Evolutionary conservation across 2,113 vertebrate genomes (phyloP), one percentile per base, ranked within the genome.

Genomic region (Embiotoca jacksoni): DNA sequence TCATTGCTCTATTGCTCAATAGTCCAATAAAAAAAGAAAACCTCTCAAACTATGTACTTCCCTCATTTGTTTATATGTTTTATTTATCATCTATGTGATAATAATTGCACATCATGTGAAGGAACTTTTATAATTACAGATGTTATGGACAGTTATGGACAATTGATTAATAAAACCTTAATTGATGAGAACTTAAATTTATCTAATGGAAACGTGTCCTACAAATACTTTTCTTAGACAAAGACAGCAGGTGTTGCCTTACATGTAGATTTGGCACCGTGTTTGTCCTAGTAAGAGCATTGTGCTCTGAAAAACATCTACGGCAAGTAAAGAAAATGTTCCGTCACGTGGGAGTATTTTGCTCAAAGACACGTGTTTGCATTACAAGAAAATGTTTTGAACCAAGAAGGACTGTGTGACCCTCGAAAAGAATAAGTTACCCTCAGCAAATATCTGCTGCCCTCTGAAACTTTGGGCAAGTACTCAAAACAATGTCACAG

Each of bases 351-450:
- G 56, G 32, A 49, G 6, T 63, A 16, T 50, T 70, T 57, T 11
- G 32, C 23, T 39, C 14, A n/a, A 14, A 33, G 50, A 62, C 15
- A 49, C 33, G n/a, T 62, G 46, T 64, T 67, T 72, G 47, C n/a
- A n/a, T 61, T 60, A 39, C 15, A 30, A 64, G 13, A 50, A 63
- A 81, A 80, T 2, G 3, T 59, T 80, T 82, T 65, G 82, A 73
- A 72, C 47, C 3, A 1, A 30, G 5, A 54, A 55, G 72, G 36
- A 66, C 60, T n/a, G 47, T 67, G 55, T 69, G 59, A 75, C 55
- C 50, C 55, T 66, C 5, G 10, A 31, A 32, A 54, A 59, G 7
- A 76, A 41, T 41, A 46, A 62, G 9, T n/a, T 65, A 54, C 5
- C 55, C 41, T 9, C 10, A 23, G 31, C 56, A 71, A 81, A 35